These are phyloP conservation scores for Arctopsyche grandis DNA, from an alignment of 1,140 invertebrate species.

Conservation along the genomic window DNA sequence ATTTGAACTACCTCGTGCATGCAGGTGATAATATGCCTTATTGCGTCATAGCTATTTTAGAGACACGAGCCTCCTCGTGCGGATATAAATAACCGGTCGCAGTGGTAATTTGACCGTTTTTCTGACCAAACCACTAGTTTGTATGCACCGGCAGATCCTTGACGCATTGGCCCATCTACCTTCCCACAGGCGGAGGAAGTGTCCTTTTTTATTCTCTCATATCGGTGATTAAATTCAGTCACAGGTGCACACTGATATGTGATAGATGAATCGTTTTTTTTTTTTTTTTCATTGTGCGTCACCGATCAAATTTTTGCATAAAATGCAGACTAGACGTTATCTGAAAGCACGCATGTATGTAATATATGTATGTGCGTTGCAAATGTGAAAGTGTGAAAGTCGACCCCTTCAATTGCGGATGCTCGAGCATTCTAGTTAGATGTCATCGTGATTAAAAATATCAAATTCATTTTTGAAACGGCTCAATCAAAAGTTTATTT, in stretches of 20 bases:
- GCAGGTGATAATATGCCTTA: conserved; percentile 3
- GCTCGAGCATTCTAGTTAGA: too few species aligned
- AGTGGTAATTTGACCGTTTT: conserved; percentile 17
- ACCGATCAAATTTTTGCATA: too few species aligned
- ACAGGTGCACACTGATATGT: background rate
- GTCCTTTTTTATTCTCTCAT: background rate
- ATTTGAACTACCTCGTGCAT: background rate
- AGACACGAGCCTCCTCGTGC: background rate
- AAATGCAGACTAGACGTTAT: too few species aligned
- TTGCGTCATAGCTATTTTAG: conserved; percentile 24
- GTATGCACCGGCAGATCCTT: background rate
- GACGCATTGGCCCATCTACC: background rate
- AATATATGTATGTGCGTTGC: too few species aligned
- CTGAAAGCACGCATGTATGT: too few species aligned
- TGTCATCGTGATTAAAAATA: too few species aligned
- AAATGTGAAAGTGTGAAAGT: too few species aligned
- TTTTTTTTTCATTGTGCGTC: too few species aligned
- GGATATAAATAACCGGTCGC: conserved; percentile 27
- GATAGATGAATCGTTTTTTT: background rate
- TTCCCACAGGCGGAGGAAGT: background rate
- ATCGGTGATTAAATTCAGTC: background rate
- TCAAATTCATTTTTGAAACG: too few species aligned
- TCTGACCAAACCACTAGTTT: background rate
- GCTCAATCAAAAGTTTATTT: too few species aligned
- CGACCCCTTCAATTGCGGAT: too few species aligned